Conservation (phyloP, 2,113 vertebrate species). For the Prolemur simus region DNA sequence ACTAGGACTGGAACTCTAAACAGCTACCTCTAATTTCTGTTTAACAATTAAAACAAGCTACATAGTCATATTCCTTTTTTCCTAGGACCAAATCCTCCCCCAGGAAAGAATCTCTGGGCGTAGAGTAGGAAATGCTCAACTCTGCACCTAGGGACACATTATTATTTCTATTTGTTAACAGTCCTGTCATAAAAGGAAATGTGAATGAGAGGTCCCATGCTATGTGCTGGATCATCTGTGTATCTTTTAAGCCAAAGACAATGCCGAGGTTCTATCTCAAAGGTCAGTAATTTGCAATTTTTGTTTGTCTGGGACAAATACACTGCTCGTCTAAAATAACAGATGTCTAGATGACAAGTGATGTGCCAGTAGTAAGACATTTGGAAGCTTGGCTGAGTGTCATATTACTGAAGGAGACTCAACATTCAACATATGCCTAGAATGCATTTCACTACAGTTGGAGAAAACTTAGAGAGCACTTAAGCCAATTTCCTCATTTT, state of each 20-base stretch:
- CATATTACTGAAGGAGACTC: slow-evolving; percentile 51
- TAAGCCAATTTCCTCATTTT: background rate
- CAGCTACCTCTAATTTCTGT: background rate
- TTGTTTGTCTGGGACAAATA: slow-evolving; percentile 75
- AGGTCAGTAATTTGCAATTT: slow-evolving; percentile 74
- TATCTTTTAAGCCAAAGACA: slow-evolving; percentile 67
- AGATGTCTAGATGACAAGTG: slow-evolving; percentile 63
- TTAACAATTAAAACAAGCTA: background rate
- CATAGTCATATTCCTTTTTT: background rate
- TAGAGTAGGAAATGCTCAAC: background rate
- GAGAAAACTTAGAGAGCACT: background rate
- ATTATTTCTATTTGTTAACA: background rate
- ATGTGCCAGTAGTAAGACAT: slow-evolving; percentile 60
- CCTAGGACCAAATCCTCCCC: background rate
- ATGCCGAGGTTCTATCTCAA: slow-evolving; percentile 68
- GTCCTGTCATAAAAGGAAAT: slow-evolving; percentile 9
- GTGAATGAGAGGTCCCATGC: slow-evolving; percentile 48
- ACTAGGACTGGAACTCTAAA: background rate
- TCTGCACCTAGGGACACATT: background rate
- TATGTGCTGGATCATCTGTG: slow-evolving; percentile 67
- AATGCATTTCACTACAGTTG: background rate
- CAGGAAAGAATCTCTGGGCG: background rate
- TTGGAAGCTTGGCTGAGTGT: slow-evolving; percentile 76
- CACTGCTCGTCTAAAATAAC: slow-evolving; percentile 65
- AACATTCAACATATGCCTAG: background rate